A percentile compares a stretch with the other conserved stretches of the same genome.
Evolutionary conservation across 2,113 vertebrate genomes (phyloP).

Genomic region (Helogale parvula): DNA sequence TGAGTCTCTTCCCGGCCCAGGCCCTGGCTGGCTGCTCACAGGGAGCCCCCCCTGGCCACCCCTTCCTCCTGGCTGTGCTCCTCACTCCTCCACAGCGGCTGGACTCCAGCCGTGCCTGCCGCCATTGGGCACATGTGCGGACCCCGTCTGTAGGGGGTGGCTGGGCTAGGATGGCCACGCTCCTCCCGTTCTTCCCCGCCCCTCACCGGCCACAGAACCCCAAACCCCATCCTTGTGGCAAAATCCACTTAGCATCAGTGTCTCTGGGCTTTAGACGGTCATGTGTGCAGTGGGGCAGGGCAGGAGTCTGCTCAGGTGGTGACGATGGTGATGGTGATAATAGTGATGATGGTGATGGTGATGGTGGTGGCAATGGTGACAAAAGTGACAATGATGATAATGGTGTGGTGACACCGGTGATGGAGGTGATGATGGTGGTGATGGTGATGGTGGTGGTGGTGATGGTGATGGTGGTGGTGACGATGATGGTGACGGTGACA

Average conservation of each 20-base stretch:
- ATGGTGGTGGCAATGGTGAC: accelerated
- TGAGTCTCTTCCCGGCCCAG: not conserved
- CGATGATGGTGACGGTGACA: accelerated
- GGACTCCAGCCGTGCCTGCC: not conserved
- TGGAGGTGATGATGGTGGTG: accelerated
- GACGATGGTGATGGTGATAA: accelerated
- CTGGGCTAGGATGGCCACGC: not conserved
- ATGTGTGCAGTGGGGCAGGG: not conserved
- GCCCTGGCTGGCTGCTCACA: accelerated
- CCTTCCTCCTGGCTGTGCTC: not conserved
- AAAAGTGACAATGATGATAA: accelerated
- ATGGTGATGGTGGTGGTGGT: accelerated
- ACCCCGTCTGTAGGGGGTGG: not conserved
- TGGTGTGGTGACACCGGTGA: accelerated
- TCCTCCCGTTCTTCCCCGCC: not conserved
- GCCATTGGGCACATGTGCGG: not conserved
- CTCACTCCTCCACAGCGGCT: not conserved
- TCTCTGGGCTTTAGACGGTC: not conserved
- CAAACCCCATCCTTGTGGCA: accelerated
- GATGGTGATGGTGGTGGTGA: accelerated
- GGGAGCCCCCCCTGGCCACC: not conserved
- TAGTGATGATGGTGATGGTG: accelerated
- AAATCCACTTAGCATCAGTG: accelerated
- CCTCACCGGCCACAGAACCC: not conserved
- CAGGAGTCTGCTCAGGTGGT: no score